Conservation (phyloP, 2,797 vertebrate species). For the Aphelocoma californica region DNA sequence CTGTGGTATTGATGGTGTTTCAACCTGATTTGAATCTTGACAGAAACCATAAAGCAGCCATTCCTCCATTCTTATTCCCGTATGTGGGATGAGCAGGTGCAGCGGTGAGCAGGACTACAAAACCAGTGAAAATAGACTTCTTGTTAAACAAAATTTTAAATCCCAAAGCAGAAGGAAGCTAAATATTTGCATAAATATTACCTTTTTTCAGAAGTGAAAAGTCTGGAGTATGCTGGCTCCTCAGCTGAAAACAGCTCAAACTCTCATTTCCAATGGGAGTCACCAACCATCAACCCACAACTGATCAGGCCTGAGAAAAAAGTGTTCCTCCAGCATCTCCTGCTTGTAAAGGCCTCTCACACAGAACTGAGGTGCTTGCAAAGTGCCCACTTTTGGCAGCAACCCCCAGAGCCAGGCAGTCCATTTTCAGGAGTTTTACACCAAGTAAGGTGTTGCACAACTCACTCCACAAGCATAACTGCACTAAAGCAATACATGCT, state of each 20-base stretch:
- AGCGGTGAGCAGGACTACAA: background rate
- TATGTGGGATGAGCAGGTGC: fast-evolving
- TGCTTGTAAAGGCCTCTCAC: background rate
- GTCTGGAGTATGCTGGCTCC: background rate
- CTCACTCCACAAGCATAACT: background rate
- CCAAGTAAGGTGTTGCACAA: background rate
- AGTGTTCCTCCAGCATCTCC: background rate
- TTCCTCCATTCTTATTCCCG: background rate
- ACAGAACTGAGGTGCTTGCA: background rate
- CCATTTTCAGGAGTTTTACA: background rate
- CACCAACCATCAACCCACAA: background rate
- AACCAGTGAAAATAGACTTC: background rate
- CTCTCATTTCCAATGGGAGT: background rate
- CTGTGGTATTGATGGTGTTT: background rate
- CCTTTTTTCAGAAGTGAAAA: background rate
- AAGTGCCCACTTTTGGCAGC: fast-evolving
- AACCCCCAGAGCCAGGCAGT: background rate
- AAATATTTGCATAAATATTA: background rate
- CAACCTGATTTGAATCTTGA: background rate
- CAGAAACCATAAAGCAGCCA: background rate
- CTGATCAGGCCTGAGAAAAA: background rate
- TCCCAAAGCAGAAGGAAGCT: background rate
- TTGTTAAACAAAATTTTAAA: background rate
- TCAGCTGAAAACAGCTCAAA: background rate
- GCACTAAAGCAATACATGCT: background rate